Evolutionary conservation across 64 coral and sea anemone genomes (phyloP).

Genomic region (Anthopleura sola): DNA sequence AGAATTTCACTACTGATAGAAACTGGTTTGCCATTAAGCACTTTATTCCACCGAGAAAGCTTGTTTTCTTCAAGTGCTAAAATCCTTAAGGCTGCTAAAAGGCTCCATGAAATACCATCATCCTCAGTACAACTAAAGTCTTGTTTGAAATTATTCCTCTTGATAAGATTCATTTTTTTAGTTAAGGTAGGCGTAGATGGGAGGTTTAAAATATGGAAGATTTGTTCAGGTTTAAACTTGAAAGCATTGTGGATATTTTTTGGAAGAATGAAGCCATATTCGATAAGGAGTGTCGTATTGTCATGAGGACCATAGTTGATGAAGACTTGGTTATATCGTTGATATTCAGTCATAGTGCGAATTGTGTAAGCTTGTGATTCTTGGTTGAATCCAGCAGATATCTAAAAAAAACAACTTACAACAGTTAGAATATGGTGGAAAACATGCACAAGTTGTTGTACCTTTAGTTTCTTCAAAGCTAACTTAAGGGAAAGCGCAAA

Average conservation of each 20-base stretch:
- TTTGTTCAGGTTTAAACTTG: slow-evolving; percentile 11
- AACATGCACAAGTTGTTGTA: background rate
- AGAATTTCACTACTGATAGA: slow-evolving; percentile 18
- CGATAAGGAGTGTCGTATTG: slow-evolving; percentile 78
- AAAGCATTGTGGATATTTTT: slow-evolving; percentile 63
- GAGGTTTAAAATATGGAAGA: slow-evolving; percentile 34
- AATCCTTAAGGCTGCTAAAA: slow-evolving; percentile 50
- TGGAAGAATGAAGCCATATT: slow-evolving; percentile 95
- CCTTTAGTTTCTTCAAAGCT: too few relatives aligned
- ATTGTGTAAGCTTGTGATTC: slow-evolving; percentile 57
- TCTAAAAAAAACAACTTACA: slow-evolving; percentile 36
- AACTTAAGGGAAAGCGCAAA: too few relatives aligned
- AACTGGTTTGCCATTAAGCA: slow-evolving; percentile 25
- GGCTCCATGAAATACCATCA: slow-evolving; percentile 72
- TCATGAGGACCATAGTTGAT: slow-evolving; percentile 96
- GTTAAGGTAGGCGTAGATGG: slow-evolving; percentile 6
- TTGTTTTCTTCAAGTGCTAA: slow-evolving; percentile 52
- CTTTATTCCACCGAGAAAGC: slow-evolving; percentile 39
- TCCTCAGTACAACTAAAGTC: slow-evolving; percentile 52
- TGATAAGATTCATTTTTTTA: slow-evolving; percentile 47
- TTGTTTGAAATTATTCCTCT: slow-evolving; percentile 43
- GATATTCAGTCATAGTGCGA: slow-evolving; percentile 47
- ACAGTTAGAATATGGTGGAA: background rate
- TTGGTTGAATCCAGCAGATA: slow-evolving; percentile 58
- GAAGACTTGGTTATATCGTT: slow-evolving; percentile 73